Evolutionary conservation across 2,888 invertebrate species (phyloP), one percentile per base, ranked within the genome.

Genomic region (Uropetala carovei): DNA sequence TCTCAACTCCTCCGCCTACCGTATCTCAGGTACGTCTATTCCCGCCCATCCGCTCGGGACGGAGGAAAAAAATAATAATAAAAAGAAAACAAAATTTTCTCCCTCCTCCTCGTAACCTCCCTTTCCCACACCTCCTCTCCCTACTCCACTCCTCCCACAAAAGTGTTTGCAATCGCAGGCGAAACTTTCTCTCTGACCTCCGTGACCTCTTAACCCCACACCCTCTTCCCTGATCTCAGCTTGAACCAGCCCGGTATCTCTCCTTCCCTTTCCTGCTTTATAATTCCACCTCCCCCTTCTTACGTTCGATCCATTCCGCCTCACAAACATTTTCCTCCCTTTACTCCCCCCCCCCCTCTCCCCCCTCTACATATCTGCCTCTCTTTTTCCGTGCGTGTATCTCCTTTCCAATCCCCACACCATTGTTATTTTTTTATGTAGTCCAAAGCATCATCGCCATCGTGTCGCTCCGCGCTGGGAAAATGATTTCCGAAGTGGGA

Each of bases 101-200:
- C 58, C 10, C 85, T 22, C 83, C 56, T 13, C 14, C 85, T n/a
- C 56, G n/a, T n/a, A 22, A n/a, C 84, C 57, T 4, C 84, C 22
- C 84, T 85, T 57, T 22, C 57, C 85, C 5, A 43, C 57, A 57
- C 11, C 85, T 27, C 85, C 10, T 11, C 58, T 14, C n/a, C 58
- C 85, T 58, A 22, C 22, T 85, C 85, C 57, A 18, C 56, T 22
- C n/a, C 85, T 85, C 85, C 58, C 58, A 22, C 86, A 60, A 86
- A 86, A 86, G 60, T 60, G 86, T 86, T 86, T 60, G 86, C 86
- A 86, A 86, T 86, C 86, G 86, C 86, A 14, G 27, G 60, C 86
- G 86, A 59, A 86, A 60, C 86, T 86, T 60, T 60, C 60, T 60
- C 86, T 60, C 60, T 59, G 60, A 59, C 86, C 86, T 60, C 59